These are phyloP conservation scores for Ectemnius cavifrons DNA, from an alignment of 2,888 invertebrate genomes.

Conservation along the genomic window DNA sequence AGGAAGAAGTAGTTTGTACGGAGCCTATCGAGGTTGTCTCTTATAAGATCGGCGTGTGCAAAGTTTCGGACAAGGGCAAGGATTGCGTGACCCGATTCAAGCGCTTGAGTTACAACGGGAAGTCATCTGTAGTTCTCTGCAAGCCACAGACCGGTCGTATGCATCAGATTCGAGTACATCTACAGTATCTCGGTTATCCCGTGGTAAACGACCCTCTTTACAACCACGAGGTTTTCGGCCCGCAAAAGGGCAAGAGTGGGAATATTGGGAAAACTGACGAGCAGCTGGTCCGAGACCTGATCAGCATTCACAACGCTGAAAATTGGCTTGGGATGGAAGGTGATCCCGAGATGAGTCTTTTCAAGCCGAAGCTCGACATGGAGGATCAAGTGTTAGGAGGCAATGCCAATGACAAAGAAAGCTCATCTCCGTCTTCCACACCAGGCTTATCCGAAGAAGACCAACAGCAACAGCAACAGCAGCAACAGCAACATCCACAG, in stretches of 20 bases:
- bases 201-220: constrained; percentile 98
- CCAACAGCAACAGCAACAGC: constrained; percentile 76
- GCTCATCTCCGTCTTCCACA: constrained; percentile 81
- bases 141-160: constrained; percentile 97
- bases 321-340: constrained; percentile 96
- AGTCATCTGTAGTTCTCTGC: constrained; percentile 95
- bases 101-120: constrained; percentile 91
- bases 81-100: constrained; percentile 95
- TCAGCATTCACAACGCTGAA: constrained; percentile 95
- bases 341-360: constrained; percentile 90
- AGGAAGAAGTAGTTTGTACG: constrained; percentile 91
- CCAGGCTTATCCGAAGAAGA: constrained; percentile 77
- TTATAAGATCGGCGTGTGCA: constrained; percentile 97
- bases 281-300: constrained; percentile 91
- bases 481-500: constrained; percentile 75
- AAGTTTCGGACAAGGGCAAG: constrained; percentile 95
- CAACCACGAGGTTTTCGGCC: constrained; percentile 97
- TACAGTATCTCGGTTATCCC: constrained; percentile 98
- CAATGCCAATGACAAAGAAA: constrained; percentile 80
- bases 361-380: constrained; percentile 85
- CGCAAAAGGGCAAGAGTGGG: constrained; percentile 93
- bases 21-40: constrained; percentile 96
- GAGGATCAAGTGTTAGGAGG: constrained; percentile 82
- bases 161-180: constrained; percentile 99
- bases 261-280: constrained; percentile 94